phyloP scores from a whole-genome alignment of 2,888 invertebrate genomes.

The Amorpha juglandis region DNA sequence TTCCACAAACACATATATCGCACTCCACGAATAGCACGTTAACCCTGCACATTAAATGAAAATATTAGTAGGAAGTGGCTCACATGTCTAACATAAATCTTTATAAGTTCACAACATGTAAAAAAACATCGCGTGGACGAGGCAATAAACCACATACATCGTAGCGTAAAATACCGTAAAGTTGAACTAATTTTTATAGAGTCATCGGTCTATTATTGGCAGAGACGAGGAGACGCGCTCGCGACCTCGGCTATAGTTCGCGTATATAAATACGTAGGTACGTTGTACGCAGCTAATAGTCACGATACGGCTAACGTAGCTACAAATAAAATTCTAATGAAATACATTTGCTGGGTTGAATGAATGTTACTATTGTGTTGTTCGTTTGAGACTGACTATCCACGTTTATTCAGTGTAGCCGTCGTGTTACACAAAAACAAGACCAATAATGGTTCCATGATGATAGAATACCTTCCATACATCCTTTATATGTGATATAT shows the following conservation, averaged over 20 bases:
- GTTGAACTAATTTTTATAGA: slow-evolving; percentile 43
- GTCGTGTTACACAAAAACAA: too few relatives aligned
- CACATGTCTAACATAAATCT: neutral
- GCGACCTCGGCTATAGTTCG: slow-evolving; percentile 36
- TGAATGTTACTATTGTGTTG: neutral
- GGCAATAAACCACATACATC: slow-evolving; percentile 30
- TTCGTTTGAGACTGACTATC: neutral
- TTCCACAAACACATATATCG: neutral
- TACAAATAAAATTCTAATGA: neutral
- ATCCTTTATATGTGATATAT: too few relatives aligned
- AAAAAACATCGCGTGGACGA: slow-evolving; percentile 31
- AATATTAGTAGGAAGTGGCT: neutral
- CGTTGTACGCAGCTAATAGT: neutral
- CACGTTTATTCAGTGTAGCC: neutral
- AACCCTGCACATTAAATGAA: neutral
- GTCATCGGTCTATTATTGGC: slow-evolving; percentile 33
- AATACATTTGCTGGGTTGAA: neutral
- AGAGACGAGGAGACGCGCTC: slow-evolving; percentile 13
- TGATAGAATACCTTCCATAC: too few relatives aligned
- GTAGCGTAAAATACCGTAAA: slow-evolving; percentile 39
- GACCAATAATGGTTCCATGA: too few relatives aligned
- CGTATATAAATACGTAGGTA: slow-evolving; percentile 25
- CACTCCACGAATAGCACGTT: neutral
- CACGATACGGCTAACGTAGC: neutral
- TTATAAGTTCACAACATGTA: slow-evolving; percentile 16